phyloP scores from a whole-genome alignment of 2,888 invertebrate genomes.

The Limnephilus marmoratus region DNA sequence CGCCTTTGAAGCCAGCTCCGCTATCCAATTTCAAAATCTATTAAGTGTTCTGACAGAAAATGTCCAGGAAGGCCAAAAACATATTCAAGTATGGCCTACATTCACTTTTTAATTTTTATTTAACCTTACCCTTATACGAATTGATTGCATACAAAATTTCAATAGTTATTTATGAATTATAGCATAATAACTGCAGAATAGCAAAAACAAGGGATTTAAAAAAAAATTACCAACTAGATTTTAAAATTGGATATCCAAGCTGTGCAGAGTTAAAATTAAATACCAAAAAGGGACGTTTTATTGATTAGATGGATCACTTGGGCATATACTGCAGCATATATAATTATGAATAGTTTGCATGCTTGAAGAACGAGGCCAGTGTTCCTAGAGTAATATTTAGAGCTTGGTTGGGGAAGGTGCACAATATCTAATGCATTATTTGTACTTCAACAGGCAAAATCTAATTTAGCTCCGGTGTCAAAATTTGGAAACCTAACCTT shows the following conservation, averaged over 20 bases:
- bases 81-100: no score
- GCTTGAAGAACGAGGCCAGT: background rate
- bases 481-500: background rate
- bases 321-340: background rate
- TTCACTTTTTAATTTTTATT: no score
- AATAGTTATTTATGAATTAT: no score
- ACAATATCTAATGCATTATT: slow-evolving; percentile 2
- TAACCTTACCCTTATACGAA: no score
- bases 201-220: no score
- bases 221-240: no score
- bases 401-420: background rate
- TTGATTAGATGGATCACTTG: background rate
- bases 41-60: no score
- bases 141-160: no score
- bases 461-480: background rate
- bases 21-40: background rate
- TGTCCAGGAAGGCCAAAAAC: no score
- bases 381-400: background rate
- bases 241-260: no score
- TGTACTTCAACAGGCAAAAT: slow-evolving; percentile 2
- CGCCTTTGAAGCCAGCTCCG: background rate
- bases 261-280: background rate
- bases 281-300: background rate
- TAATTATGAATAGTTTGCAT: background rate
- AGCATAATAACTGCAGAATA: no score